Evolutionary conservation across 2,113 vertebrate species (phyloP), one percentile per base, ranked within the genome.

Genomic region (Ceratotherium simum): DNA sequence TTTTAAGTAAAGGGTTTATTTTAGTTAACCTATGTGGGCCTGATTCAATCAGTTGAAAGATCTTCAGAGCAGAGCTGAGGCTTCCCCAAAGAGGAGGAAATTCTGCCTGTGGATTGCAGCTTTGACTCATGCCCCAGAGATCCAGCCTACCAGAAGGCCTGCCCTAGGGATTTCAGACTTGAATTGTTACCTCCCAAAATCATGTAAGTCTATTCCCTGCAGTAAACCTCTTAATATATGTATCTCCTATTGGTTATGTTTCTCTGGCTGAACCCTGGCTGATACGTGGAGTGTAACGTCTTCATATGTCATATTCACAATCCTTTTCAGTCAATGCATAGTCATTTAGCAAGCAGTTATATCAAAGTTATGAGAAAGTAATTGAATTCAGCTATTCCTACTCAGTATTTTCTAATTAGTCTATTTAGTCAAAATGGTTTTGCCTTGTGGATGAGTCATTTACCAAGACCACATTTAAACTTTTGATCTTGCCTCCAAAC

Each of bases 271-370:
- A 87, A 83, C 18, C 12, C 27, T 54, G 7, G 72, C 25, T 95
- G 17, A 72, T 18, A 31, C 8, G 8, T 31, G 14, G 5, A n/a
- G 4, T 29, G 82, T 14, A 70, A 78, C 9, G 0, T n/a, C 36
- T 86, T 82, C 9, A 17, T 78, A 48, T 84, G 16, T 48, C n/a
- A 79, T 20, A 56, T 25, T 75, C 83, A 29, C 2, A 51, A 58
- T 65, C 80, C 1, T 31, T 64, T 95, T 70, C 14, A 58, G 14
- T 75, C 51, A 80, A 33, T 33, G 72, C 14, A 60, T 6, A 81
- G 62, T 78, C 36, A 96, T 42, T 87, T 27, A 65, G 14, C 8
- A 70, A 95, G 56, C 36, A 97, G n/a, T 78, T 83, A 82, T 91
- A 91, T 95, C 56, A 90, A 60, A 90, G 9, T 76, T 80, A 51